phyloP scores from a whole-genome alignment of 2,888 invertebrate species.

The Mamestra brassicae region DNA sequence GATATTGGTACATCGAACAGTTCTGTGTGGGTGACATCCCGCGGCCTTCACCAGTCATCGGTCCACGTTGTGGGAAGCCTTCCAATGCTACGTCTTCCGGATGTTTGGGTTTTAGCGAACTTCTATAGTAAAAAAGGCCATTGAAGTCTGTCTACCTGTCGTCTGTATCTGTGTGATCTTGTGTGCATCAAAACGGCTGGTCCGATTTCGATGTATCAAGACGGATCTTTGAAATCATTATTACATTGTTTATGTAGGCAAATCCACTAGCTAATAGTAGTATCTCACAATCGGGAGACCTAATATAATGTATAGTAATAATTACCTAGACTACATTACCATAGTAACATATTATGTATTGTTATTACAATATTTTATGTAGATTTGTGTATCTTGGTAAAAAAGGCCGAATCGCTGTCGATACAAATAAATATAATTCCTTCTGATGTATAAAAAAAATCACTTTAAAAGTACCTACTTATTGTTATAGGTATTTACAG shows the following conservation, averaged over 20 bases:
- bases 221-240: not conserved
- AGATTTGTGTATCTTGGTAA: not conserved
- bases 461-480: not conserved
- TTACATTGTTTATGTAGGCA: not conserved
- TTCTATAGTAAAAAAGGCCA: conserved; percentile 10
- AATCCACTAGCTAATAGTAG: not conserved
- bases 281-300: not conserved
- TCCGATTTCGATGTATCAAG: conserved; percentile 5
- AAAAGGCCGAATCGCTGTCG: too few species aligned
- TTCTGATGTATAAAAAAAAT: not conserved
- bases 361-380: not conserved
- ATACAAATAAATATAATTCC: not conserved
- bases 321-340: not conserved
- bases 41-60: not conserved
- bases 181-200: conserved; percentile 12
- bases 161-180: not conserved
- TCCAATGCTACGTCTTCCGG: not conserved
- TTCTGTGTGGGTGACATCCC: too few species aligned
- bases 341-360: not conserved
- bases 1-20: too few species aligned
- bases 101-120: conserved; percentile 25
- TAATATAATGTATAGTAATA: not conserved
- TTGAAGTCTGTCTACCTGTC: conserved; percentile 10
- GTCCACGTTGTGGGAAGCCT: not conserved
- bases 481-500: not conserved